Percentiles rank a stretch among this genome's conserved stretches.
These are phyloP conservation scores for Neomonachus schauinslandi DNA, from an alignment of 2,113 vertebrate genomes.

Conservation along the genomic window DNA sequence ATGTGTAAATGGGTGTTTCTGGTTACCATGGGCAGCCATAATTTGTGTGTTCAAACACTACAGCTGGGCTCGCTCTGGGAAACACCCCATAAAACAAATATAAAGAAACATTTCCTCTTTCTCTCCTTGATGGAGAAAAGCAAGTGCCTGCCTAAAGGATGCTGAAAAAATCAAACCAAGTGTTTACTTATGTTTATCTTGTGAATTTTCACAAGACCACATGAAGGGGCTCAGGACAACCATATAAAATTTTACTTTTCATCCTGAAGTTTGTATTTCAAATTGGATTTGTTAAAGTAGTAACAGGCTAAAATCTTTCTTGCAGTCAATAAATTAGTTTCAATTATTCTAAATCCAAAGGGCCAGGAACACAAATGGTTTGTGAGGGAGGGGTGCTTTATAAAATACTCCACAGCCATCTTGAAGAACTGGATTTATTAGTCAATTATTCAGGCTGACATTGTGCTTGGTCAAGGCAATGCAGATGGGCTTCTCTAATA, in stretches of 20 bases:
- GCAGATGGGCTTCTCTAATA: neutral
- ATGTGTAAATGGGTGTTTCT: rapidly evolving
- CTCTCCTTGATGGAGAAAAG: neutral
- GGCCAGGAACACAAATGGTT: neutral
- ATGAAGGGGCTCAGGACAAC: neutral
- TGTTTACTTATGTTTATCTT: neutral
- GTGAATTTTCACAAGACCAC: neutral
- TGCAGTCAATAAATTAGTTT: neutral
- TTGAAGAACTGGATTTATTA: neutral
- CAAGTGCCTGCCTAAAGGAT: neutral
- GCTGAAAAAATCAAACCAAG: neutral
- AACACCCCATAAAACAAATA: neutral
- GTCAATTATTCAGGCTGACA: neutral
- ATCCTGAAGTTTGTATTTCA: conserved; percentile 19
- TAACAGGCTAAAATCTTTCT: neutral
- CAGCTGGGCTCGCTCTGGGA: neutral
- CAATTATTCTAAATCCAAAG: neutral
- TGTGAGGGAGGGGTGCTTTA: neutral
- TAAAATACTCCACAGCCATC: neutral
- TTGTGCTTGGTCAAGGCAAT: neutral
- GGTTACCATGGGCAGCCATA: rapidly evolving
- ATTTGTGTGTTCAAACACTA: neutral
- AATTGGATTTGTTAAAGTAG: neutral
- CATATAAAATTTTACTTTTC: neutral
- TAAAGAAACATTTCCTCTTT: neutral